Evolutionary conservation across 2,797 vertebrate species (phyloP).

Genomic region (Rhynchonycteris naso): DNA sequence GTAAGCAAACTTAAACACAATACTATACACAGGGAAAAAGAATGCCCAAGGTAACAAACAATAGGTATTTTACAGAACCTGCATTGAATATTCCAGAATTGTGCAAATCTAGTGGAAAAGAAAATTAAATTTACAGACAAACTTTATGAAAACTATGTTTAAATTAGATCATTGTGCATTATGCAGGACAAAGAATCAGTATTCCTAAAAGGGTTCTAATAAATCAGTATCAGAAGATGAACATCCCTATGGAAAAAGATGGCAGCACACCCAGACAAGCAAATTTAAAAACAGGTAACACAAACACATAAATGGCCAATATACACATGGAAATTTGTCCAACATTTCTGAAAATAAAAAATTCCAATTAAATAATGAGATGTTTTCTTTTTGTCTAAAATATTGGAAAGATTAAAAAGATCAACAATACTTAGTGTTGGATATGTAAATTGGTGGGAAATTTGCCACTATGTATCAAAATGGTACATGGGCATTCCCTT

Average conservation of each 20-base stretch:
- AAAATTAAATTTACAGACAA: background rate
- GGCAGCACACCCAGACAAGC: background rate
- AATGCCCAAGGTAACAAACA: background rate
- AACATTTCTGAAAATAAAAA: background rate
- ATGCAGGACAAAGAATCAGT: background rate
- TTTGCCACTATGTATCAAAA: background rate
- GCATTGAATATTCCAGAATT: background rate
- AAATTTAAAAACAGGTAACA: background rate
- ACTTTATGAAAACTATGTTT: background rate
- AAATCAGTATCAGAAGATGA: background rate
- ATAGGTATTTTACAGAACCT: background rate
- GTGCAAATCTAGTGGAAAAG: background rate
- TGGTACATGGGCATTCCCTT: background rate
- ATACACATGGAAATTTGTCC: background rate
- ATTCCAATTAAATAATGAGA: background rate
- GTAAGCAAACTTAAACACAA: background rate
- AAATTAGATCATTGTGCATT: background rate
- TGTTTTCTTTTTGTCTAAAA: background rate
- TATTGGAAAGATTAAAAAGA: background rate
- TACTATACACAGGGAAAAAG: background rate
- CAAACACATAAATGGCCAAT: background rate
- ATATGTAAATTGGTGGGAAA: background rate
- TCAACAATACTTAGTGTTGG: background rate
- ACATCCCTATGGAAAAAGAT: background rate
- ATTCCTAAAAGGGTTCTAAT: background rate